These are phyloP conservation scores for Hirundichthys speculiger DNA, from an alignment of 2,113 vertebrate genomes.

Conservation along the genomic window DNA sequence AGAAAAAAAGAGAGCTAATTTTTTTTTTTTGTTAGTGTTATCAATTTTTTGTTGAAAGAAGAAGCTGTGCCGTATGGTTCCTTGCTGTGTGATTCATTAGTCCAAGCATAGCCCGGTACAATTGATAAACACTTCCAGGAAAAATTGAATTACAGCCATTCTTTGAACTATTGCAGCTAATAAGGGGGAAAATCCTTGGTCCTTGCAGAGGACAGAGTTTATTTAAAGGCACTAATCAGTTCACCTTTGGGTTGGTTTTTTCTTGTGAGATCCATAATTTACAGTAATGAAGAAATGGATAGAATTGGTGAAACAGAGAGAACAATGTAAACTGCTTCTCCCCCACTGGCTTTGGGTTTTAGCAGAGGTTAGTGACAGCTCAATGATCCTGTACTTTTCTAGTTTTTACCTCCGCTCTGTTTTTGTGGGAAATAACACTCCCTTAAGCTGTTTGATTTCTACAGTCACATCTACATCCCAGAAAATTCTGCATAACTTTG, in stretches of 20 bases:
- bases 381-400: too few relatives aligned
- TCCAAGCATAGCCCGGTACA: conserved; percentile 31
- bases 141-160: conserved; percentile 42
- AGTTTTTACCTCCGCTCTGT: too few relatives aligned
- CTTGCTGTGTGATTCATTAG: conserved; percentile 64
- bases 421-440: too few relatives aligned
- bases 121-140: conserved; percentile 67
- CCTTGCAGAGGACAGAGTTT: conserved; percentile 7
- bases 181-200: conserved; percentile 29
- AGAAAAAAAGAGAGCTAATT: conserved; percentile 51
- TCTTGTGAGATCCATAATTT: too few relatives aligned
- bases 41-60: conserved; percentile 76
- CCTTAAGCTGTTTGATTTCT: too few relatives aligned
- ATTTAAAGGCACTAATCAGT: conserved; percentile 37
- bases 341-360: too few relatives aligned
- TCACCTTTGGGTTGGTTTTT: background rate
- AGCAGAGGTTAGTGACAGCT: too few relatives aligned
- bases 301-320: too few relatives aligned
- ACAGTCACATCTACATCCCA: too few relatives aligned
- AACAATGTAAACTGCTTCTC: too few relatives aligned
- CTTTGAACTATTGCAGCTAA: conserved; percentile 49
- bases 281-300: too few relatives aligned
- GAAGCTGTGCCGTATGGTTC: conserved; percentile 58
- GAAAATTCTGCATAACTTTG: too few relatives aligned
- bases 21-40: conserved; percentile 64